Base-by-base conservation (phyloP, 2,113 vertebrate species). In the Leptodactylus fuscus region DNA sequence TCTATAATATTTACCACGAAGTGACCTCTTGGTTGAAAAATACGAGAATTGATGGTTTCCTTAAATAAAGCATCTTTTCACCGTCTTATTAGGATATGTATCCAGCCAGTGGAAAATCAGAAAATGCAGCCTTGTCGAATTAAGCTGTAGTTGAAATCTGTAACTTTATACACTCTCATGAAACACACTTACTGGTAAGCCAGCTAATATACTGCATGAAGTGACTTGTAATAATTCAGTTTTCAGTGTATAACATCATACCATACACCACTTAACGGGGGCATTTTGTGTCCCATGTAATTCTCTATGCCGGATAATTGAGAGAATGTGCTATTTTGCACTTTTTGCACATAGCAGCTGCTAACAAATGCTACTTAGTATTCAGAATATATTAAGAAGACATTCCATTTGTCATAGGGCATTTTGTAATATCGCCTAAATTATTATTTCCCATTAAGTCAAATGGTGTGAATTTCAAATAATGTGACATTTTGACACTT, bases 291-390 rank as follows among this genome's bases (percentile, higher is more conserved):
- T 74, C 22, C 81, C 81, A 32, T 53, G 67, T 83, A 58, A 82
- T 60, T 58, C 36, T 38, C 22, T 29, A 58, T 44, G 73, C 49
- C 32, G 36, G 55, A 41, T 36, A 38, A 74, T 74, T 44, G 1
- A 46, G 70, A 83, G 49, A 83, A 83, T 83, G 48, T 74, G 81
- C 70, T 41, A 83, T 41, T 83, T 74, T 58, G 81, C 67, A 83
- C 67, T 74, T 83, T 82, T 73, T 83, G n/a, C 36, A 60, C 29
- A 73, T 38, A 74, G 69, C 81, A 83, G 81, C 81, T 74, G 81
- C 36, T 55, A 53, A 24, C 69, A 83, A 74, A 83, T 83, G 81
- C 49, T 73, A 73, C 48, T 44, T 74, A 73, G 51, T 60, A 46
- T 83, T 75, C 16, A 32, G 11, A 41, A 41, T 71, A 48, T 22